Evolutionary conservation across 2,888 invertebrate genomes (phyloP).

Genomic region (Acanthosepion esculentum): DNA sequence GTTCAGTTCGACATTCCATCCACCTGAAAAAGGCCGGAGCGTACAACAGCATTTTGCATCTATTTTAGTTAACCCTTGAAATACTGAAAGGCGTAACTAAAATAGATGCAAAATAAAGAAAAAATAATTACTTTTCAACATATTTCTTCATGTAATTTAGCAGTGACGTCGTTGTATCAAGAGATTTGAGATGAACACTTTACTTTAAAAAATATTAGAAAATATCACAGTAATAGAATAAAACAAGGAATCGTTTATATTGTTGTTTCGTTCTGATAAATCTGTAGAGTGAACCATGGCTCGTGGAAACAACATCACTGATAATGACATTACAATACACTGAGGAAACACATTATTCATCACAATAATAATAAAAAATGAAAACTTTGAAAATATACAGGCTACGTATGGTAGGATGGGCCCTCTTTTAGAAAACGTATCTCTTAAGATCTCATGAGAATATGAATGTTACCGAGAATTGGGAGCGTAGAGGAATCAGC

Average conservation of each 20-base stretch:
- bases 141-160: no score
- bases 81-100: no score
- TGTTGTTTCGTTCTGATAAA: neutral
- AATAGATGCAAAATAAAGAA: no score
- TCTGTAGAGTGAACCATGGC: neutral
- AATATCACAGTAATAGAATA: no score
- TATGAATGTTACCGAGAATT: neutral
- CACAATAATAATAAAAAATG: neutral
- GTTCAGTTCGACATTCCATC: no score
- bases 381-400: neutral
- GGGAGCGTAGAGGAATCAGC: neutral
- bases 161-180: no score
- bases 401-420: neutral
- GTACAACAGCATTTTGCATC: no score
- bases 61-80: no score
- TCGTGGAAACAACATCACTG: neutral
- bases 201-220: no score
- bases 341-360: neutral
- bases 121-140: no score
- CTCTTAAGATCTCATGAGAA: neutral
- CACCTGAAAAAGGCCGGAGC: no score
- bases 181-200: no score
- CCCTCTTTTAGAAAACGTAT: neutral
- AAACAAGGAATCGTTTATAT: neutral
- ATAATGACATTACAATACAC: neutral